Conservation (phyloP, 2,888 invertebrate species). For the Smittia aterrima region DNA sequence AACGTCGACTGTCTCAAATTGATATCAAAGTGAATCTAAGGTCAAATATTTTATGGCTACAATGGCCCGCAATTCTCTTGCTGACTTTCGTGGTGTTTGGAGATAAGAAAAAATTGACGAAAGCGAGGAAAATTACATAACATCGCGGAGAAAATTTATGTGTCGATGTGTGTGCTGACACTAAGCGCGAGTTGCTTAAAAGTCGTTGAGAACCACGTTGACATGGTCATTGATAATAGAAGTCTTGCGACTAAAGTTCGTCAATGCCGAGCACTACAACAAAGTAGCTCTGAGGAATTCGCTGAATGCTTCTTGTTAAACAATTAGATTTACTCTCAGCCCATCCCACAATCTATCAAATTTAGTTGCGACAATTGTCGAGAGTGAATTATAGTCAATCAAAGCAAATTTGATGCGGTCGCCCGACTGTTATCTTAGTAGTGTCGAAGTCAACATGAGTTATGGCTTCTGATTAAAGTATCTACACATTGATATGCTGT, state of each 20-base stretch:
- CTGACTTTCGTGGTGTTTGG: background rate
- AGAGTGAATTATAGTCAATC: slow-evolving; percentile 13
- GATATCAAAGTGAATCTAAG: background rate
- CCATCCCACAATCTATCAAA: background rate
- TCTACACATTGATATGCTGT: background rate
- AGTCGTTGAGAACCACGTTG: background rate
- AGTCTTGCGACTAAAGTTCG: background rate
- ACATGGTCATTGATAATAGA: background rate
- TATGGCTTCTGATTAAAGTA: background rate
- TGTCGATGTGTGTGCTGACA: slow-evolving; percentile 11
- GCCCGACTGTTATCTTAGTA: background rate
- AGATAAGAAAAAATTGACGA: background rate
- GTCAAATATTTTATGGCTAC: background rate
- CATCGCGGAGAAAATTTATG: background rate
- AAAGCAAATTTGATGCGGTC: background rate
- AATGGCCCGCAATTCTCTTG: background rate
- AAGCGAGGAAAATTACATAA: background rate
- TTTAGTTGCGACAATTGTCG: background rate
- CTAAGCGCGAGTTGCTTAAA: background rate
- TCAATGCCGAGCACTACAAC: background rate
- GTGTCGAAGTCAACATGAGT: background rate
- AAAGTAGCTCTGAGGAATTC: background rate
- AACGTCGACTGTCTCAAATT: background rate
- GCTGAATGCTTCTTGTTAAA: background rate
- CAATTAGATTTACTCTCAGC: no score